phyloP scores from a whole-genome alignment of 2,113 vertebrate genomes.

The Malurus alboscapulatus region DNA sequence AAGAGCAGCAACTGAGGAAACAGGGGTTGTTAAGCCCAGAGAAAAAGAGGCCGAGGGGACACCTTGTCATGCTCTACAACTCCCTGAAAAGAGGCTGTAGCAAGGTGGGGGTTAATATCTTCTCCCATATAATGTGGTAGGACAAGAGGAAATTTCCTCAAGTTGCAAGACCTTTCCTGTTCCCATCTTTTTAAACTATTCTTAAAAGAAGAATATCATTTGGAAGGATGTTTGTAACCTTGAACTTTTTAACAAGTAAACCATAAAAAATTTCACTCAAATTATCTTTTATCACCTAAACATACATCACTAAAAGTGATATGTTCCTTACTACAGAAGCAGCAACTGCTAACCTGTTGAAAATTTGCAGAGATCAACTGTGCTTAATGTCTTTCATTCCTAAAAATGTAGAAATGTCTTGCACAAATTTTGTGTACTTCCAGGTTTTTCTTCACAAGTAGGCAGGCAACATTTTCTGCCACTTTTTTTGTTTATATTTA shows the following conservation, averaged over 20 bases:
- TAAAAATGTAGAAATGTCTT: not conserved
- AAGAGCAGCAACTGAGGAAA: not conserved
- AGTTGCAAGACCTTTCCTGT: not conserved
- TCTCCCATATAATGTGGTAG: not conserved
- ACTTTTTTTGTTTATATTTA: not conserved
- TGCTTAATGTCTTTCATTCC: not conserved
- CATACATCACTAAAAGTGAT: not conserved
- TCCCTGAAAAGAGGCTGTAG: not conserved
- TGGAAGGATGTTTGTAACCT: not conserved
- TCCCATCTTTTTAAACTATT: not conserved
- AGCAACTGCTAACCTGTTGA: not conserved
- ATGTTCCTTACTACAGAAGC: not conserved
- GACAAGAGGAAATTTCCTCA: not conserved
- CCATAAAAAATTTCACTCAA: not conserved
- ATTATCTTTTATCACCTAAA: not conserved
- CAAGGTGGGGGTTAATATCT: accelerated
- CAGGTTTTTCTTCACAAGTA: not conserved
- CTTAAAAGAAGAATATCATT: not conserved
- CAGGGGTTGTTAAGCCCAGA: not conserved
- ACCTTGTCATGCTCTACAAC: not conserved
- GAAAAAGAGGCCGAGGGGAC: not conserved
- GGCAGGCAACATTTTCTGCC: accelerated
- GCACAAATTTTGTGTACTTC: not conserved
- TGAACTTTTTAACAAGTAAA: not conserved
- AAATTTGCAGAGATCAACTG: not conserved